These are phyloP conservation scores for Odontamblyopus rebecca DNA, from an alignment of 2,797 vertebrate species.

Conservation along the genomic window DNA sequence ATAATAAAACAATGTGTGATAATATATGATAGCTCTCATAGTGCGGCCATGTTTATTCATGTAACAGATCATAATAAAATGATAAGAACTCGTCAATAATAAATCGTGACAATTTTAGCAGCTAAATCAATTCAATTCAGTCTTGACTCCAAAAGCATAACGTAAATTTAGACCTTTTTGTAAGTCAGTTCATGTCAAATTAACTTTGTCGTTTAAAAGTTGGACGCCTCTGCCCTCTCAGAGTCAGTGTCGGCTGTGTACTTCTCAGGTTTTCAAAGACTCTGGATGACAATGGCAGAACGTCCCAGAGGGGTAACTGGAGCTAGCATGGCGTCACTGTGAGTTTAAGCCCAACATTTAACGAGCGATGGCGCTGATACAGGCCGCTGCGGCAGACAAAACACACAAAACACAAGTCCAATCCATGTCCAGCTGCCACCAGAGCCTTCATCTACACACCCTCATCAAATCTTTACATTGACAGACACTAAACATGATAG, in stretches of 20 bases:
- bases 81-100: no score
- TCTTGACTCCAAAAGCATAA: no score
- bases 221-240: conserved; percentile 9
- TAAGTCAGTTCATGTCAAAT: no score
- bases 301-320: conserved; percentile 75
- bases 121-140: no score
- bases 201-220: not conserved
- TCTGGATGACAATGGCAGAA: conserved; percentile 74
- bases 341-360: conserved; percentile 73
- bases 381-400: conserved; percentile 74
- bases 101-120: no score
- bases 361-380: conserved; percentile 73
- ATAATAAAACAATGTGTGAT: no score
- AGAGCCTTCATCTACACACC: not conserved
- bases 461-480: conserved; percentile 41
- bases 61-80: no score
- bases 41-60: no score
- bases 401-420: conserved; percentile 36
- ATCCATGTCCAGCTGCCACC: conserved; percentile 21
- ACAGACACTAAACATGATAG: conserved; percentile 60
- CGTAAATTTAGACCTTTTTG: no score
- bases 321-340: conserved; percentile 66
- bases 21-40: no score
- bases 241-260: conserved; percentile 42
- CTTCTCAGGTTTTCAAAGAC: conserved; percentile 66